Evolutionary conservation across 2,797 vertebrate genomes (phyloP), one percentile per base, ranked within the genome.

Genomic region (Pogonophryne albipinna): DNA sequence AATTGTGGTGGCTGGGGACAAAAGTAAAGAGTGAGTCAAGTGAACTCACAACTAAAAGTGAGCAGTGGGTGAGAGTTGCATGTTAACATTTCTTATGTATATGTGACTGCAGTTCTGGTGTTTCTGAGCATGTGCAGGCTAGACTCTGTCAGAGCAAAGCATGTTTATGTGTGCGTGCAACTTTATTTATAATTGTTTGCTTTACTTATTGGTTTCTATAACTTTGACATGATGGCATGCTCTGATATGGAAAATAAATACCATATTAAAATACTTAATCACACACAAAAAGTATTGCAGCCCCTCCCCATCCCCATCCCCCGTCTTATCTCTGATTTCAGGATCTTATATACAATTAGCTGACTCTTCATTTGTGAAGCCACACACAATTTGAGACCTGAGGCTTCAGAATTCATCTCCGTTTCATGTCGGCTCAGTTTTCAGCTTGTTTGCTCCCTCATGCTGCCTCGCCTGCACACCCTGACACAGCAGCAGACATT

Each of bases 401-500:
- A 42, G 49, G 60, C 11, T 2, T 52, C 20, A 41, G 31, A 15
- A 70, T 53, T 55, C 66, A 19, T 61, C 53, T 81, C 44, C 34
- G 61, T 63, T 84, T 74, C 13, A 51, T 67, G 78, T 79, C 23
- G 1, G 51, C 10, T 65, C 23, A 20, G 63, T 82, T 86, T 76
- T 41, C 75, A 72, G 41, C 65, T 60, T 80, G 67, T 88, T 61
- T 75, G 72, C 80, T 80, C 59, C 10, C 66, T 84, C 50, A 42
- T 65, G 55, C 74, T 55, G 72, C 87, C 80, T 79, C 46, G 61
- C 78, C 84, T 86, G 85, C 84, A 85, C 85, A 91, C 62, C 82
- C 81, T 88, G 86, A 93, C 86, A 83, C 78, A 84, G 87, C 89
- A 86, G 85, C 85, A 89, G 78, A 89, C 88, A 90, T 87, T 93